Evolutionary conservation across 2,888 invertebrate genomes (phyloP), one percentile per base, ranked within the genome.

Genomic region (Andrena minutula): DNA sequence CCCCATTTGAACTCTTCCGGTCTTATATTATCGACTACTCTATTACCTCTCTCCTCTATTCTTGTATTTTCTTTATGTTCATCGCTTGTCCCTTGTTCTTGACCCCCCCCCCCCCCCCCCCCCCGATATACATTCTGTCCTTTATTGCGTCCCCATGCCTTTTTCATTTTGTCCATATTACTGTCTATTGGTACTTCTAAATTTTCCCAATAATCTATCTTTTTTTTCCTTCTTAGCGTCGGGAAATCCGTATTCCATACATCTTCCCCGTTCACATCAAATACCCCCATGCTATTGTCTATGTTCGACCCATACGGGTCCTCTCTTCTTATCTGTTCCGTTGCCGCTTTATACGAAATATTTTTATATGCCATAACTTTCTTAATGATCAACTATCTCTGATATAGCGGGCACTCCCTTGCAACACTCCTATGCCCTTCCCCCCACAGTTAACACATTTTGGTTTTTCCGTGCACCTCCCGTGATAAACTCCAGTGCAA

Each of bases 361-460:
- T 65, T 65, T 49, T 49, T 65, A 7, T 65, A 51, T 26, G 65
- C 65, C 65, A 65, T 65, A 7, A 28, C 10, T 41, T 65, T 65
- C 26, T 65, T 65, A 8, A 30, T 65, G 2, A 12, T 7, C 12
- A 1, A 16, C 16, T 65, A 30, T 16, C 8, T 49, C 3, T 49
- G 49, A 41, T 28, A 51, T 0, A 28, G 1, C 6, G 3, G 12
- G 16, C 65, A 65, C 28, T 49, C 65, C 51, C 51, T 47, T 3
- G 28, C 49, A 0, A 8, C n/a, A 7, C 28, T 28, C 16, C 1
- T 51, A n/a, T 65, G 65, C 35, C 35, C 7, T 26, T 12, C n/a
- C 49, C 65, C 16, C 65, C 58, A 26, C 69, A 69, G 69, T 69
- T 69, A 2, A 70, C 41, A 20, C 70, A 70, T 0, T 8, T 5